phyloP scores from a whole-genome alignment of 2,113 vertebrate genomes.

The Gobius niger region DNA sequence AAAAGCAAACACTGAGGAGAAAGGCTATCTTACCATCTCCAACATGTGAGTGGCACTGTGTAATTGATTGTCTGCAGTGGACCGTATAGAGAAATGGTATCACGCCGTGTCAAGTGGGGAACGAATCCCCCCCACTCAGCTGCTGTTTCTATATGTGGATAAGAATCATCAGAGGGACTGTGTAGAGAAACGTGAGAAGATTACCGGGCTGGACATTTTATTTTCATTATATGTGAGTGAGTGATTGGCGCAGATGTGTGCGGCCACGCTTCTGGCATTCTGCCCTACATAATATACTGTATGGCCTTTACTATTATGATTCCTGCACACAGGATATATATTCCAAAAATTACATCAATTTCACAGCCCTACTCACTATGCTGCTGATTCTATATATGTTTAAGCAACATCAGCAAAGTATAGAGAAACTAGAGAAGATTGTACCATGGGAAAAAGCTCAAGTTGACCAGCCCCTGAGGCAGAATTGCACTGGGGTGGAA shows the following conservation, averaged over 20 bases:
- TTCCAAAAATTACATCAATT: too few species aligned
- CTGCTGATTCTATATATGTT: slow-evolving; percentile 6
- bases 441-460: slow-evolving; percentile 45
- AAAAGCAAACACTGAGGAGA: slow-evolving; percentile 30
- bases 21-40: slow-evolving; percentile 41
- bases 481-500: slow-evolving; percentile 56
- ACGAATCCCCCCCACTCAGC: slow-evolving; percentile 24
- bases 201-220: too few species aligned
- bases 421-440: slow-evolving; percentile 37
- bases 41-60: slow-evolving; percentile 45
- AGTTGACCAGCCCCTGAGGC: slow-evolving; percentile 48
- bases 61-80: slow-evolving; percentile 41
- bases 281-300: too few species aligned
- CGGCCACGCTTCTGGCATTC: too few species aligned
- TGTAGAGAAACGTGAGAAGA: too few species aligned
- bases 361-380: slow-evolving; percentile 9
- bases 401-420: slow-evolving; percentile 53
- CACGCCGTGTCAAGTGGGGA: slow-evolving; percentile 45
- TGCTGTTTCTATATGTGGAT: slow-evolving; percentile 3
- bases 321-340: too few species aligned
- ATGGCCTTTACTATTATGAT: too few species aligned
- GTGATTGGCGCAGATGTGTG: too few species aligned
- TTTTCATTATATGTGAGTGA: too few species aligned
- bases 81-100: slow-evolving; percentile 31
- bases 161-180: slow-evolving; percentile 25